Evolutionary conservation across 2,113 vertebrate species (phyloP).

Genomic region (Neolamprologus variostigma): DNA sequence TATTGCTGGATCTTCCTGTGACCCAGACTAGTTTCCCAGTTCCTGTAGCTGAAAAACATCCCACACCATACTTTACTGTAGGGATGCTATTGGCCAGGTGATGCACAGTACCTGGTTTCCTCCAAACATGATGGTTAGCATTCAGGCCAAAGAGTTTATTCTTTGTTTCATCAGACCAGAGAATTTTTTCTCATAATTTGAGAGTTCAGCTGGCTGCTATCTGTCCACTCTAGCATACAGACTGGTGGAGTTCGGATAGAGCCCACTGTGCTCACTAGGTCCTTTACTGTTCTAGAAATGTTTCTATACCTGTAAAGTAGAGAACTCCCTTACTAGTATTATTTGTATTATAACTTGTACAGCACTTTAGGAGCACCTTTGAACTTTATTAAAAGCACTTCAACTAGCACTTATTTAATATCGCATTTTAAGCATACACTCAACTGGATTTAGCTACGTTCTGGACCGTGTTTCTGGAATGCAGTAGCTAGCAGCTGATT

Average conservation of each 20-base stretch:
- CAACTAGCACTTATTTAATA: background rate
- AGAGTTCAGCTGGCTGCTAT: background rate
- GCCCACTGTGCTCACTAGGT: background rate
- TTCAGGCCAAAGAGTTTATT: background rate
- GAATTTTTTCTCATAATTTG: background rate
- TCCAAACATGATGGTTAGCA: background rate
- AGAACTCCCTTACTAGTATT: background rate
- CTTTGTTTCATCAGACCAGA: background rate
- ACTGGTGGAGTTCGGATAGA: background rate
- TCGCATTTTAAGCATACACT: background rate
- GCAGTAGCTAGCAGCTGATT: background rate
- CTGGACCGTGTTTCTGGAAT: background rate
- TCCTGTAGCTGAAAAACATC: background rate
- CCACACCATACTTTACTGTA: background rate
- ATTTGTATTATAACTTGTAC: background rate
- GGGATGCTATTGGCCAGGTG: background rate
- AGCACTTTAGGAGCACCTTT: background rate
- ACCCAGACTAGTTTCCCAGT: background rate
- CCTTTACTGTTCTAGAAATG: background rate
- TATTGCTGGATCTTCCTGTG: background rate
- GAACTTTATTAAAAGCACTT: background rate
- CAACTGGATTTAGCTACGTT: background rate
- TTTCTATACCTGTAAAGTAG: background rate
- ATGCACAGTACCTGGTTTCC: background rate
- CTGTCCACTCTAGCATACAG: fast-evolving